These are phyloP conservation scores for Agapornis canus DNA, from an alignment of 2,797 vertebrate genomes.

Conservation along the genomic window DNA sequence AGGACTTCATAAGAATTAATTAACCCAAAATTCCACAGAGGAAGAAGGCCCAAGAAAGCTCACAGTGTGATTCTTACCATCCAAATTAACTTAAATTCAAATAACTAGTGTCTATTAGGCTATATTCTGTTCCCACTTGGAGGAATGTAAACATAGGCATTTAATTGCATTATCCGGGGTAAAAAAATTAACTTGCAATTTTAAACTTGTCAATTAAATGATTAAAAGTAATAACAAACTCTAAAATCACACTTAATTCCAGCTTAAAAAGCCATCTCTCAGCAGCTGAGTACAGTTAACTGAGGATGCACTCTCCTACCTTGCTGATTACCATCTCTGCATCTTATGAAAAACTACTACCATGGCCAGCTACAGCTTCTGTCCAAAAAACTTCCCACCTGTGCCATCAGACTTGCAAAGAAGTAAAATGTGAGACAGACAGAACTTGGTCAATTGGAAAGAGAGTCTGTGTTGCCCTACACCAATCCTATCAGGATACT, in stretches of 20 bases:
- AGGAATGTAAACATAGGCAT: background rate
- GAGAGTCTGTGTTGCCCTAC: background rate
- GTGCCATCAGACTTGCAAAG: background rate
- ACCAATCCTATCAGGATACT: background rate
- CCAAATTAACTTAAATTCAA: background rate
- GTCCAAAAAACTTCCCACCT: background rate
- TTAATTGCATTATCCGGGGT: background rate
- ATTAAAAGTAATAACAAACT: background rate
- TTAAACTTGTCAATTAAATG: background rate
- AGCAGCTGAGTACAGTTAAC: background rate
- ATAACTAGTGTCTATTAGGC: background rate
- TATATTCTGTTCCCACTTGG: background rate
- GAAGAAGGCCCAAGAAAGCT: background rate
- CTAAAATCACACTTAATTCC: background rate
- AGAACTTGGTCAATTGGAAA: background rate
- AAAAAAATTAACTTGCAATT: background rate
- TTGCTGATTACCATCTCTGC: background rate
- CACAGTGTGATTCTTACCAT: background rate
- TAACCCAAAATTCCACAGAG: background rate
- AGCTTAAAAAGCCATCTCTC: background rate
- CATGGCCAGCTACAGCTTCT: background rate
- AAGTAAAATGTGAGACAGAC: background rate
- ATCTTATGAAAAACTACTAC: background rate
- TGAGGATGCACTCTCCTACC: background rate
- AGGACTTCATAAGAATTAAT: background rate